Base-by-base conservation (phyloP, 2,113 vertebrate genomes). In the Nibea coibor region DNA sequence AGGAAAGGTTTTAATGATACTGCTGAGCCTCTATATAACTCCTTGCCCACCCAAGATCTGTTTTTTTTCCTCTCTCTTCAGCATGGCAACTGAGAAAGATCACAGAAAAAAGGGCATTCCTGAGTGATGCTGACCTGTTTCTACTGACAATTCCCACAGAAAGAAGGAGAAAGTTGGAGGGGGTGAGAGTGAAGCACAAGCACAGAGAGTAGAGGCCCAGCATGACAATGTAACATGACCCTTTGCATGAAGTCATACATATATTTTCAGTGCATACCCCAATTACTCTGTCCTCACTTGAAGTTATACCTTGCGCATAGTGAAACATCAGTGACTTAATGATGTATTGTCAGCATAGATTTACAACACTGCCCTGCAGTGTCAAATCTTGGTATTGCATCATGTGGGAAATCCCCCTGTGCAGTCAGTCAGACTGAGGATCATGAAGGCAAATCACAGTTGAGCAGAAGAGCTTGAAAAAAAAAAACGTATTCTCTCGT, bases 341-440 rank as follows among this genome's bases (percentile, higher is more conserved):
- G 51, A 69, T 26, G 53, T 70, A 66, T 35, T 64, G 56, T 65
- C 69, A 64, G 50, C 10, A 43, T 31, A 50, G 50, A 81, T 75
- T 90, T 85, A 65, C 88, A 93, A 93, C 69, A 82, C 78, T 75
- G 84, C 86, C 91, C 51, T 83, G 31, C 19, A 73, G 88, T 87
- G 92, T 84, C 66, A 69, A 8, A 72, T 12, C 15, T 45, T 50
- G 84, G 89, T 83, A 92, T 50, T 91, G 84, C 91, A 88, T 69
- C 51, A 73, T 63, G 16, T 78, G 75, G 76, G 84, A 88, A 88
- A 85, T 74, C 67, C 87, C 87, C 85, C 47, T 12, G 0, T 59
- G 66, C 62, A 66, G 72, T 45, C 82, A 72, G 56, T 71, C 54
- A 64, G 86, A 31, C n/a, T 68, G 54, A 81, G 70, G 72, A 17